phyloP scores from a whole-genome alignment of 2,888 invertebrate genomes.

The Phyllotreta striolata region DNA sequence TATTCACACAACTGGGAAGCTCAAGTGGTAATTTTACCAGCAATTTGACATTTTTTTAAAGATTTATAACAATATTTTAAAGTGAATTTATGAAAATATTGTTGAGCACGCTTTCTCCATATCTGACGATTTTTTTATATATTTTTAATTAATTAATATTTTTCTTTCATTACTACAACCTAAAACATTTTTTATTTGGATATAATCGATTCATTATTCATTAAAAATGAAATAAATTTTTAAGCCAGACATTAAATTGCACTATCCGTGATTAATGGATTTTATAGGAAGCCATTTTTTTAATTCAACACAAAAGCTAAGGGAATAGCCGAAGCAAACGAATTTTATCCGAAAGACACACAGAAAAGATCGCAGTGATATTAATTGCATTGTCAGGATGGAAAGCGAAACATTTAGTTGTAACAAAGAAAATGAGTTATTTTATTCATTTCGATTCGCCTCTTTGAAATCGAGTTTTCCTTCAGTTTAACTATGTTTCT shows the following conservation, averaged over 20 bases:
- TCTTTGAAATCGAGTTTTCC: conserved; percentile 9
- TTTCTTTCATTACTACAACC: no score
- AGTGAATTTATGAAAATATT: no score
- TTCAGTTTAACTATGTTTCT: not conserved
- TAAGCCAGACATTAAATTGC: not conserved
- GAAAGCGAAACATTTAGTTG: conserved; percentile 21
- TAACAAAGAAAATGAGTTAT: conserved; percentile 22
- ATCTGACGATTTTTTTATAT: no score
- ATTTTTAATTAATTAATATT: no score
- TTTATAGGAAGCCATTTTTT: not conserved
- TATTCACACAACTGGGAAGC: no score
- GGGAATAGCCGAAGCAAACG: conserved; percentile 4
- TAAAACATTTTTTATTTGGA: no score
- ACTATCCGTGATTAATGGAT: not conserved
- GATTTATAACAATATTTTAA: no score
- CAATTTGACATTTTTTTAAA: no score
- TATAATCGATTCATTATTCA: no score
- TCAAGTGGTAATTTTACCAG: no score
- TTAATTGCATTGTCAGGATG: conserved; percentile 27
- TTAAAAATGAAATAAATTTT: no score
- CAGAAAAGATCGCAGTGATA: conserved; percentile 21
- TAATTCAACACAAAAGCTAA: conserved; percentile 1
- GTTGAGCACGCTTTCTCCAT: no score
- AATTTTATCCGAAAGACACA: conserved; percentile 14
- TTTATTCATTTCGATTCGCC: conserved; percentile 15